phyloP scores from a whole-genome alignment of 2,113 vertebrate species.

The Caretta caretta region DNA sequence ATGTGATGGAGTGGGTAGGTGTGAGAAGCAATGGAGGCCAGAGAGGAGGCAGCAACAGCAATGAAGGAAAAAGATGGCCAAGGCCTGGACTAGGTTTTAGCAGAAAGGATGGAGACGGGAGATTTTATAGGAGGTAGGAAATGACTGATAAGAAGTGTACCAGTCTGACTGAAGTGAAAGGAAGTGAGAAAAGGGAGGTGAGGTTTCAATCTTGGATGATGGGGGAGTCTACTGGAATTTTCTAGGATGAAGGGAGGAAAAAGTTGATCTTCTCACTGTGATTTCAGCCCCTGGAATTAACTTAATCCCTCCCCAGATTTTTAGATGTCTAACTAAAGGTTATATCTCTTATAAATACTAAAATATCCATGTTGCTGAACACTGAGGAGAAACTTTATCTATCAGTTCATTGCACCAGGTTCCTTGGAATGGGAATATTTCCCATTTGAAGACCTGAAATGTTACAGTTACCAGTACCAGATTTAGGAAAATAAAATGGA shows the following conservation, averaged over 20 bases:
- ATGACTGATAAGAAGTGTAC: neutral
- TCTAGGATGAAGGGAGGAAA: neutral
- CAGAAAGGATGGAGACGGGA: neutral
- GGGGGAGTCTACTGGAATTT: neutral
- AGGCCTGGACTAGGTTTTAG: neutral
- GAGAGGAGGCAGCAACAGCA: neutral
- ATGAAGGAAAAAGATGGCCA: neutral
- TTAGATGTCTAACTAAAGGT: neutral
- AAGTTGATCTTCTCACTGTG: neutral
- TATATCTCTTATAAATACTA: neutral
- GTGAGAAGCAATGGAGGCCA: neutral
- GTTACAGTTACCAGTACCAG: neutral
- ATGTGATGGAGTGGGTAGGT: neutral
- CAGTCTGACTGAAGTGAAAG: neutral
- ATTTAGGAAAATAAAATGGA: neutral
- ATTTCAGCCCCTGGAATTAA: neutral
- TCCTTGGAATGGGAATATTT: neutral
- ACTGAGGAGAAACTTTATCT: neutral
- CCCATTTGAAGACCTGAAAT: neutral
- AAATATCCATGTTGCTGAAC: neutral
- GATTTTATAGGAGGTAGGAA: neutral
- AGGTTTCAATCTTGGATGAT: neutral
- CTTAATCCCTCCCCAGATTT: neutral
- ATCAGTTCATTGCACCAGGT: neutral
- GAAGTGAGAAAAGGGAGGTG: neutral